A percentile compares a stretch with the other conserved stretches of the same genome.
phyloP scores from a whole-genome alignment of 2,113 vertebrate genomes.

The Catharus fuscescens region DNA sequence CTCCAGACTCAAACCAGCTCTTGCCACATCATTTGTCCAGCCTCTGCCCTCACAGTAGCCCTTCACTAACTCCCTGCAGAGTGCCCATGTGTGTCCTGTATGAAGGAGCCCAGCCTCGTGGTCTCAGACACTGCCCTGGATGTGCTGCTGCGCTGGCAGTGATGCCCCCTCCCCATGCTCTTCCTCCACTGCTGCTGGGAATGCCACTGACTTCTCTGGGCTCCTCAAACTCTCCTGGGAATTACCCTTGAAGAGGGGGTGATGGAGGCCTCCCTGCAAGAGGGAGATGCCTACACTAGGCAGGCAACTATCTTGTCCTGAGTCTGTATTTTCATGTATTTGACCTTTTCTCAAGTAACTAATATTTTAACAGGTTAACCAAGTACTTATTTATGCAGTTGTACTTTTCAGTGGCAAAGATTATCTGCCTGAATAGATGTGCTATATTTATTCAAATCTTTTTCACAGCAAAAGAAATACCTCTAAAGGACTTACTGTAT shows the following conservation, averaged over 20 bases:
- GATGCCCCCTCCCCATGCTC: accelerated
- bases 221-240: neutral
- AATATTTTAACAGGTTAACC: neutral
- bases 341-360: neutral
- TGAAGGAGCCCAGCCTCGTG: neutral
- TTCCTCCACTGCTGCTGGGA: neutral
- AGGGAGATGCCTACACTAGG: neutral
- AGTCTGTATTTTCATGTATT: neutral
- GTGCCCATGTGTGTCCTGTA: neutral
- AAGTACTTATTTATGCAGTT: neutral
- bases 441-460: neutral
- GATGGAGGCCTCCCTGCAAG: neutral
- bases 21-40: neutral
- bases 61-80: neutral
- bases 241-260: neutral
- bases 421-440: neutral
- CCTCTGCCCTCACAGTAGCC: neutral
- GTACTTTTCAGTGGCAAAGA: neutral
- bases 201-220: accelerated
- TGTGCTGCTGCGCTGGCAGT: accelerated
- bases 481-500: neutral
- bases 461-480: neutral
- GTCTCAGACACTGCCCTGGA: neutral
- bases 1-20: neutral
- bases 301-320: neutral